Evolutionary conservation across 2,888 invertebrate genomes (phyloP), one percentile per base, ranked within the genome.

Genomic region (Congeria kusceri): DNA sequence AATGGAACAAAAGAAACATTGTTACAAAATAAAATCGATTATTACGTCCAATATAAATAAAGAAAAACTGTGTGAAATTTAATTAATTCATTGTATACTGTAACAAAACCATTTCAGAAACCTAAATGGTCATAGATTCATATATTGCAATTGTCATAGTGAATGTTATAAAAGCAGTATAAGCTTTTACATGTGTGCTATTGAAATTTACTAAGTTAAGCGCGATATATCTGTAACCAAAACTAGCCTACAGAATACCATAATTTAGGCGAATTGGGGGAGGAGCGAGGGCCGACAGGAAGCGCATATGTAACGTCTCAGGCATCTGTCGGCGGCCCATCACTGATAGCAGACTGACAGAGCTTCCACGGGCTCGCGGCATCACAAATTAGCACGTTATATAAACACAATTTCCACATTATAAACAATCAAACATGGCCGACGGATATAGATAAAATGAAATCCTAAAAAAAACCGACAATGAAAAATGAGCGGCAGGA

Each of bases 341-440:
- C 72, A 62, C 53, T 29, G 76, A 80, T 80, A 80, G 47, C 67
- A 53, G 56, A 29, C 76, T 77, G 80, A 65, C 76, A 80, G 80
- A 61, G 69, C 39, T 56, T 61, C 56, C 59, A 57, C 46, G 62
- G 69, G 68, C 76, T 25, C 53, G 57, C 58, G 66, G 61, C 68
- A 83, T 86, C 86, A 68, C 87, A 87, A 87, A 87, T 87, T 87
- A 87, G 86, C 87, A 86, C 84, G 77, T 83, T 80, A 81, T 85
- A 84, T 87, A 87, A 87, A 87, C 87, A 87, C 76, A 78, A 84
- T 76, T 80, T 79, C 76, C 71, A 67, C 57, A 83, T 72, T 82
- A 70, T 87, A 87, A 87, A 87, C 87, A 87, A 79, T 84, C 80
- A 75, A 82, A 80, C 77, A 77, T 68, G 76, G 70, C 72, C 74